Percentiles rank a stretch among this genome's conserved stretches.
phyloP scores from a whole-genome alignment of 2,113 vertebrate genomes.

The Leptosomus discolor region DNA sequence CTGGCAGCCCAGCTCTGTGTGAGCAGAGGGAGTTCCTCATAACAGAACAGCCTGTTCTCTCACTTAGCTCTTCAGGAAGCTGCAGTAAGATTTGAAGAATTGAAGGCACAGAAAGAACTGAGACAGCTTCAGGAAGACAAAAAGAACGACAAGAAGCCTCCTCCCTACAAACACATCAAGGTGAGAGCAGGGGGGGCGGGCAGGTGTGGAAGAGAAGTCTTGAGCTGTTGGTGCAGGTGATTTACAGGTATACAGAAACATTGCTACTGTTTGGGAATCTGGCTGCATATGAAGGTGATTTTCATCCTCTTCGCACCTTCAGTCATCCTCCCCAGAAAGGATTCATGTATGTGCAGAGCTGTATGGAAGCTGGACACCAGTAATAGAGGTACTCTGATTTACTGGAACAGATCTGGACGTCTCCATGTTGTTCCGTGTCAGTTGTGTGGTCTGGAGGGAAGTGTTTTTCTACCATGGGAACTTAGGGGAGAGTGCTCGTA shows the following conservation, averaged over 20 bases:
- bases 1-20: not conserved
- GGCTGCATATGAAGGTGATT: not conserved
- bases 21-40: not conserved
- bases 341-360: not conserved
- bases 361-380: not conserved
- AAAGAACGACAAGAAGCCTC: conserved; percentile 95
- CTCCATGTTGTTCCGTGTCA: not conserved
- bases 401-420: not conserved
- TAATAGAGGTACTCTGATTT: not conserved
- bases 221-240: not conserved
- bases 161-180: conserved; percentile 96
- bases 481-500: not conserved
- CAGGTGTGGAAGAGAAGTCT: not conserved
- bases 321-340: not conserved
- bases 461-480: not conserved
- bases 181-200: conserved; percentile 67
- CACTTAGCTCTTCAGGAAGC: conserved; percentile 91
- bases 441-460: not conserved
- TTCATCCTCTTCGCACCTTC: not conserved
- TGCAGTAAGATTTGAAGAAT: conserved; percentile 89
- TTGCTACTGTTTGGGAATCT: not conserved
- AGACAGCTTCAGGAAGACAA: conserved; percentile 94
- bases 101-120: conserved; percentile 94
- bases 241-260: not conserved
- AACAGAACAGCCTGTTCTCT: not conserved